Conservation (phyloP, 2,888 invertebrate genomes). For the Dendrolimus pini region DNA sequence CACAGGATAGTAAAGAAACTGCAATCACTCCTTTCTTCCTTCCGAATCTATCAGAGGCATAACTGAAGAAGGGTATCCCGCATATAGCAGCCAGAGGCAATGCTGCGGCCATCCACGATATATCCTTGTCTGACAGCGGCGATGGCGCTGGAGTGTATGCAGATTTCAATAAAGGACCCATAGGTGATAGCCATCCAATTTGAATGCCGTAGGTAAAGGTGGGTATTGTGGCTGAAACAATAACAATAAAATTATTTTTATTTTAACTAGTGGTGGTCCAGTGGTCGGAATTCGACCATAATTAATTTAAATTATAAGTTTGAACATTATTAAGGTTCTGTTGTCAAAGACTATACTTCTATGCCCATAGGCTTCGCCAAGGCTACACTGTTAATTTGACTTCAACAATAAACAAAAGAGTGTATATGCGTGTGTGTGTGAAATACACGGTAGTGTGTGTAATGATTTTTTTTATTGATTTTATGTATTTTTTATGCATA, state of each 20-base stretch:
- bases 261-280: neutral
- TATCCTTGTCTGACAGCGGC: slow-evolving; percentile 43
- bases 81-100: slow-evolving; percentile 65
- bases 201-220: slow-evolving; percentile 69
- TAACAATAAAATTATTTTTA: slow-evolving; percentile 1
- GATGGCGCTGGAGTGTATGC: slow-evolving; percentile 31
- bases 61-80: slow-evolving; percentile 70
- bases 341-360: too few species aligned
- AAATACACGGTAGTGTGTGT: too few species aligned
- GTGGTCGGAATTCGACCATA: too few species aligned
- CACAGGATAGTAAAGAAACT: slow-evolving; percentile 65
- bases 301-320: too few species aligned
- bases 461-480: too few species aligned
- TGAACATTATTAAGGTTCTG: too few species aligned
- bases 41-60: slow-evolving; percentile 57
- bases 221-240: slow-evolving; percentile 61
- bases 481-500: too few species aligned
- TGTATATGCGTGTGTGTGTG: too few species aligned
- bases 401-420: too few species aligned
- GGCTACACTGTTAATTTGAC: too few species aligned
- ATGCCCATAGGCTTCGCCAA: too few species aligned
- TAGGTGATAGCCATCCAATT: slow-evolving; percentile 72
- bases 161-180: slow-evolving; percentile 56
- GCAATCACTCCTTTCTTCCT: slow-evolving; percentile 66
- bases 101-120: slow-evolving; percentile 71